Base-by-base conservation (phyloP, 2,113 vertebrate species). In the Odocoileus hemionus region DNA sequence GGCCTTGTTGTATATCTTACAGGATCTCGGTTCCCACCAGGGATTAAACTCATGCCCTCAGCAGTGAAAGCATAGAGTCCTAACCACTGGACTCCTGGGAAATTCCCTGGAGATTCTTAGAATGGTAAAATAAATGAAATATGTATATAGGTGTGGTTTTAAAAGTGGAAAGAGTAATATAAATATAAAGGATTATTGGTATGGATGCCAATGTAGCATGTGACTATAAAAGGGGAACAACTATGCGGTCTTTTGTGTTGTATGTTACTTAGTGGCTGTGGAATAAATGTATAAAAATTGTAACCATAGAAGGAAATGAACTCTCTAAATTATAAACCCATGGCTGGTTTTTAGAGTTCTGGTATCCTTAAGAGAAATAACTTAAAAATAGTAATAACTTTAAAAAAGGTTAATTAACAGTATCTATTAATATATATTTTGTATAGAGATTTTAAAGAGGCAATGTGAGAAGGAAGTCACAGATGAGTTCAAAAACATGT, bases 371-470 rank as follows among this genome's bases (percentile, higher is more conserved):
- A 50, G 25, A 45, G 54, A 86, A 76, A 76, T 74, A 64, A 47
- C n/a, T 74, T 2, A 76, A 86, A 76, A 76, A 52, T 52, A 70
- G n/a, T 76, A 47, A 30, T 30, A 87, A 45, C 84, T 64, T 33
- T 2, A 21, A 80, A 80, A 79, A 79, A 30, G 43, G 14, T 74
- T 95, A 74, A 30, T 86, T 86, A 89, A 58, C 55, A 96, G 45
- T 17, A 84, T 64, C 47, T 96, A 94, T 91, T 92, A 89, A 86
- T n/a, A 86, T 13, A 5, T 76, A 95, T n/a, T 96, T 91, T 92
- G 10, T 70, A 87, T 8, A 94, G 86, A 85, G 23, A 92, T 91
- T 91, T 94, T 61, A 97, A 95, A 88, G 70, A 95, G 30, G 28
- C 11, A 70, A 5, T 76, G 25, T 83, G 39, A 36, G 26, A 74